Evolutionary conservation across 2,888 invertebrate genomes (phyloP).

Genomic region (Graphium colonna): DNA sequence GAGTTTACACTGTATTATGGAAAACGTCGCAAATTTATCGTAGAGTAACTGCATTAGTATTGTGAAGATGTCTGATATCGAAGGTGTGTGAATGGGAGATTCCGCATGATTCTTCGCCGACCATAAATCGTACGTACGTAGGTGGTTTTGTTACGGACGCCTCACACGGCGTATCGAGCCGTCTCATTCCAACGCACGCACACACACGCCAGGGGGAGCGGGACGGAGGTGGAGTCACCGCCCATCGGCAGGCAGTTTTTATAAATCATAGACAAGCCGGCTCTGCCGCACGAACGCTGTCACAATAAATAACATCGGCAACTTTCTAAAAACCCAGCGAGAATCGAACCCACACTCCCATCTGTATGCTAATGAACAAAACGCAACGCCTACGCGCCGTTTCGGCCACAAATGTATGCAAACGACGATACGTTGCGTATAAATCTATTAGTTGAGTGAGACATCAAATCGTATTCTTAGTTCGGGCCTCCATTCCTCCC

Average conservation of each 20-base stretch:
- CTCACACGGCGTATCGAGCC: conserved; percentile 11
- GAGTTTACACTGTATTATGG: too few species aligned
- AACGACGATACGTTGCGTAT: conserved; percentile 34
- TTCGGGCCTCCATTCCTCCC: conserved; percentile 23
- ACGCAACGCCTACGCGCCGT: conserved; percentile 35
- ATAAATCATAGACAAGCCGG: conserved; percentile 37
- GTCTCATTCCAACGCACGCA: neutral
- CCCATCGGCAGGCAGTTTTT: conserved; percentile 28
- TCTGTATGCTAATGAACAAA: conserved; percentile 41
- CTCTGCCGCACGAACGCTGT: conserved; percentile 30
- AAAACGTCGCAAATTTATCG: too few species aligned
- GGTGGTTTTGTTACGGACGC: conserved; percentile 22
- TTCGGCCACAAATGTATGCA: conserved; percentile 39
- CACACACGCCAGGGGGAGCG: conserved; percentile 1
- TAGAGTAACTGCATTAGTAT: too few species aligned
- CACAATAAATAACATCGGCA: conserved; percentile 40
- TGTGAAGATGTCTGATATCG: neutral
- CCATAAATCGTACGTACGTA: conserved; percentile 17
- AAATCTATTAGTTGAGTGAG: conserved; percentile 39
- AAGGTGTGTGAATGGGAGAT: conserved; percentile 13
- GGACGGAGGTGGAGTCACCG: conserved; percentile 8
- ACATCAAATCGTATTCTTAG: conserved; percentile 34
- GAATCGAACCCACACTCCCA: conserved; percentile 39
- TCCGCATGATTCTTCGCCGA: conserved; percentile 7
- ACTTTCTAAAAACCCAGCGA: conserved; percentile 41